Conservation (phyloP, 2,888 invertebrate genomes). For the Aricia artaxerxes region DNA sequence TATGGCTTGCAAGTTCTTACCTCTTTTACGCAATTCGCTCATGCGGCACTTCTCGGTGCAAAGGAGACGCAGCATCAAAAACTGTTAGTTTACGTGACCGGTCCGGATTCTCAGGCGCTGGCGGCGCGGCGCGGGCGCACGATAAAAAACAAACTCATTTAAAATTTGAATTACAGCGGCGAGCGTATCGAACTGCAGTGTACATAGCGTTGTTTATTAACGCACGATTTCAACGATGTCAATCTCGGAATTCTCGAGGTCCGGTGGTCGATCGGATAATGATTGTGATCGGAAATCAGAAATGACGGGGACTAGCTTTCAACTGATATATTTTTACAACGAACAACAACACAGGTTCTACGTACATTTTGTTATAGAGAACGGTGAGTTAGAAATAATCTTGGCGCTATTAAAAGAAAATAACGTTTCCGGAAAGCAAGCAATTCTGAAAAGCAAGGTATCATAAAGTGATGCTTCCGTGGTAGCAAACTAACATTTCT, state of each 20-base stretch:
- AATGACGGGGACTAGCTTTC: not conserved
- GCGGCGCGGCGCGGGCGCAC: constrained; percentile 46
- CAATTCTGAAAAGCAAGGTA: not conserved
- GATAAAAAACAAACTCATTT: constrained; percentile 76
- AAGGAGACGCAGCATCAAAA: constrained; percentile 14
- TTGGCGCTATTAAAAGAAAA: not conserved
- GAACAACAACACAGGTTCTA: not conserved
- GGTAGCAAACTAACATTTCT: not conserved
- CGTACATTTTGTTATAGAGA: not conserved
- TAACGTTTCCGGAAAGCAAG: not conserved
- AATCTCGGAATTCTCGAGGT: constrained; percentile 34
- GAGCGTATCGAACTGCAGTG: constrained; percentile 69
- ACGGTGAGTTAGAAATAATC: not conserved
- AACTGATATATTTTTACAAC: not conserved
- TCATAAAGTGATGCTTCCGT: not conserved
- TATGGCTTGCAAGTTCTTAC: not conserved
- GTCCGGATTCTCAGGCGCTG: constrained; percentile 51
- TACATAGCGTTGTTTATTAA: constrained; percentile 69
- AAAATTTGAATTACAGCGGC: constrained; percentile 64
- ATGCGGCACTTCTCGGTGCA: not conserved
- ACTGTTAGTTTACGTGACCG: constrained; percentile 52
- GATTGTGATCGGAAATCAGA: not conserved
- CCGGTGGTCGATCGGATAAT: not conserved
- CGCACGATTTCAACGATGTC: constrained; percentile 65
- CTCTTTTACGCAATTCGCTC: not conserved